Conservation (phyloP, 2,888 invertebrate genomes). For the Thera obeliscata region DNA sequence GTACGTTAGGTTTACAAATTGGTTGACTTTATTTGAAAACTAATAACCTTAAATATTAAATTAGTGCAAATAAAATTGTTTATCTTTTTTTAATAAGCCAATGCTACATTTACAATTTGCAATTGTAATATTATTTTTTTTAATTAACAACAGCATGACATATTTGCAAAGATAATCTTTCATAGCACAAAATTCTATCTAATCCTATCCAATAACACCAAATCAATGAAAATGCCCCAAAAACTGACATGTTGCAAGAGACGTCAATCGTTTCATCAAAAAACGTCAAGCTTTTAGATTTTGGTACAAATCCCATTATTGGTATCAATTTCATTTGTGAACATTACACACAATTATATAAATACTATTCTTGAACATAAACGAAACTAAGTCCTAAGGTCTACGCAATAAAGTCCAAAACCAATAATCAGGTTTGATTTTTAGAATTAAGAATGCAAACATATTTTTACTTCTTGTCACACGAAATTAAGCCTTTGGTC, state of each 20-base stretch:
- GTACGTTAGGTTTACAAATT: too few species aligned
- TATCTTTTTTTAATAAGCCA: too few species aligned
- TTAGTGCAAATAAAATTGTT: too few species aligned
- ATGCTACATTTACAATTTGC: too few species aligned
- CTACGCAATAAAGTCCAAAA: conserved; percentile 10
- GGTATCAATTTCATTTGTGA: conserved; percentile 55
- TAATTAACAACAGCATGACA: not conserved
- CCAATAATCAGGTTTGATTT: not conserved
- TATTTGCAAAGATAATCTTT: conserved; percentile 13
- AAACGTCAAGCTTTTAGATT: conserved; percentile 51
- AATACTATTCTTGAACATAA: not conserved
- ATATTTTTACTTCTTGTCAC: not conserved
- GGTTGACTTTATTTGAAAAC: too few species aligned
- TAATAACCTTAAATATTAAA: too few species aligned
- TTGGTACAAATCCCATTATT: conserved; percentile 54
- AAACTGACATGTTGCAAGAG: conserved; percentile 37
- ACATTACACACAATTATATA: conserved; percentile 40
- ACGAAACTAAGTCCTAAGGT: conserved; percentile 26
- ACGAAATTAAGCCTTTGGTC: not conserved
- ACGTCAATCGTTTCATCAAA: conserved; percentile 44
- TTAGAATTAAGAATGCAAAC: not conserved
- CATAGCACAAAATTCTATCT: too few species aligned
- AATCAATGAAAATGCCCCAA: conserved; percentile 25
- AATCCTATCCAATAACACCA: conserved; percentile 18
- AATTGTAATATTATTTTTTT: too few species aligned